Evolutionary conservation across 2,113 vertebrate genomes (phyloP), one percentile per base, ranked within the genome.

Genomic region (Xiphophorus hellerii): DNA sequence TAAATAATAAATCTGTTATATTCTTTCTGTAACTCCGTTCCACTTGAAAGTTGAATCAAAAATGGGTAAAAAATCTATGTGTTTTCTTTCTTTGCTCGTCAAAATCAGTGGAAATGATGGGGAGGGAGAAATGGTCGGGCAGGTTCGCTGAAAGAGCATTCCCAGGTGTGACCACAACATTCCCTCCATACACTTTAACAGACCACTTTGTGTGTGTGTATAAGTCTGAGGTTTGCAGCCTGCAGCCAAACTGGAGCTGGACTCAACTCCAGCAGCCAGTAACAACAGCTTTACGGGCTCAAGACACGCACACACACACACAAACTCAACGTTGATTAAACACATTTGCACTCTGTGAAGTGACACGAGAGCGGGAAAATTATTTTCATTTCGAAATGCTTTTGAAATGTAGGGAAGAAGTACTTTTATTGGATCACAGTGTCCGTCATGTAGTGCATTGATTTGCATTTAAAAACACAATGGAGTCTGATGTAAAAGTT

Each of bases 131-230:
- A 87, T 85, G 10, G 44, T 77, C 79, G 62, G 65, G 60, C 84
- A 90, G 89, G 89, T 92, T 84, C 83, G 84, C 83, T 25, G 17
- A 84, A 80, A 92, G 86, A 89, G 81, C 87, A 86, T 93, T 91
- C 88, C 85, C 90, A 90, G 91, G 88, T 90, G 91, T 87, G 87
- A 90, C 90, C 90, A 78, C 91, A 91, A 77, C 89, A 86, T 91
- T 91, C 89, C 88, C 88, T 88, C 85, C 85, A 82, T 80, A 82
- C 88, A 86, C 88, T 88, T 90, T n/a, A 83, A 87, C 83, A 83
- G 78, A 90, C 87, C 87, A 70, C 83, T 73, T 65, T 74, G 69
- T 86, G 54, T 77, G 68, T 77, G 68, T 75, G 85, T 69, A 62
- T 67, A 70, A 28, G 39, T 76, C 77, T 87, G 87, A 87, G 89